Evolutionary conservation across 2,113 vertebrate genomes (phyloP).

Genomic region (Cheilinus undulatus): DNA sequence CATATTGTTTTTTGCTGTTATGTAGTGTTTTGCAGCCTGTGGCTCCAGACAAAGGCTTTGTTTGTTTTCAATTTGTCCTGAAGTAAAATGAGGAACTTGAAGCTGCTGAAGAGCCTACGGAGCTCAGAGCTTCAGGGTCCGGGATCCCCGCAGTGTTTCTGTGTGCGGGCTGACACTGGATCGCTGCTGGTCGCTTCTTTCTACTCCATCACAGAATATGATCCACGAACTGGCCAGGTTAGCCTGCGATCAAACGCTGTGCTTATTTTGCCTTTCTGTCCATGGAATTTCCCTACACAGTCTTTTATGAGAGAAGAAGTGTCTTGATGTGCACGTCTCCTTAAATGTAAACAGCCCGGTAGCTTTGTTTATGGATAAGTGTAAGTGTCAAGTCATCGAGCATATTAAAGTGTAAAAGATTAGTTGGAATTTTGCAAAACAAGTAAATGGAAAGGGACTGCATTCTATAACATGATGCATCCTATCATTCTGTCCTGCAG

Average conservation of each 20-base stretch:
- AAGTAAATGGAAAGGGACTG: neutral
- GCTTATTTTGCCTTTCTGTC: neutral
- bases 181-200: constrained; percentile 86
- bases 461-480: no score
- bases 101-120: constrained; percentile 81
- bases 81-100: constrained; percentile 90
- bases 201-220: constrained; percentile 85
- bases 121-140: constrained; percentile 74
- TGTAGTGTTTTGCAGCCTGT: constrained; percentile 4
- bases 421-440: neutral
- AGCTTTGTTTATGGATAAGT: neutral
- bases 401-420: neutral
- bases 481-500: constrained; percentile 65
- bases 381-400: neutral
- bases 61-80: constrained; percentile 1
- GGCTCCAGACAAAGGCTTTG: neutral
- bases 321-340: no score
- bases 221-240: constrained; percentile 81
- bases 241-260: neutral
- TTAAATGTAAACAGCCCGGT: neutral
- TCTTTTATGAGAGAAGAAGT: neutral
- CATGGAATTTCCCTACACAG: neutral
- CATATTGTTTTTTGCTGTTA: neutral
- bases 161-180: constrained; percentile 79
- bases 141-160: constrained; percentile 86